Evolutionary conservation across 1,140 invertebrate species (phyloP).

Genomic region (Aphelinus certus): DNA sequence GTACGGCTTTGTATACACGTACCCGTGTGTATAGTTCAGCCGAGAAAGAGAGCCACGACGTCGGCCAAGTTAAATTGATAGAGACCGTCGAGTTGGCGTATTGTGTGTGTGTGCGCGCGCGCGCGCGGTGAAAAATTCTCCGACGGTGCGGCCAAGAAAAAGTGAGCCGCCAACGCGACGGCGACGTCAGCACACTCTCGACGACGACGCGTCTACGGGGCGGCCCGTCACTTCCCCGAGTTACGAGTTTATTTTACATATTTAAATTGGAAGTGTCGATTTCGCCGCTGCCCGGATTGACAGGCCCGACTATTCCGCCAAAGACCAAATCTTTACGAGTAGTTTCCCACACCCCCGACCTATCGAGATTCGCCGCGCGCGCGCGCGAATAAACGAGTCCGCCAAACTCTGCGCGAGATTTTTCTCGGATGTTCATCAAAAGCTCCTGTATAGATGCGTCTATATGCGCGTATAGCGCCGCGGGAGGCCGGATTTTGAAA

Average conservation of each 20-base stretch:
- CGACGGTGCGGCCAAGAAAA: conserved; percentile 1
- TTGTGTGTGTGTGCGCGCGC: too few relatives aligned
- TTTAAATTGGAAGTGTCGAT: conserved; percentile 62
- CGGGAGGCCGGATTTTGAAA: conserved; percentile 3
- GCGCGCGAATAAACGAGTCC: not conserved
- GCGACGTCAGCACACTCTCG: not conserved
- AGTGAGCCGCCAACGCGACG: not conserved
- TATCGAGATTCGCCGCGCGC: not conserved
- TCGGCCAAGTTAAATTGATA: conserved; percentile 56
- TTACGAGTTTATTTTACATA: conserved; percentile 56
- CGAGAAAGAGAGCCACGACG: not conserved
- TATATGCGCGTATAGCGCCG: not conserved
- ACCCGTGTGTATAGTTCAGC: too few relatives aligned
- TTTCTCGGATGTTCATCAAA: not conserved
- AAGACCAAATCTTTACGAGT: conserved; percentile 42
- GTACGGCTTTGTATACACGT: too few relatives aligned
- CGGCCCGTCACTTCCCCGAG: not conserved
- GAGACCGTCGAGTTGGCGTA: conserved; percentile 26
- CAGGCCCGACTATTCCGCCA: conserved; percentile 40
- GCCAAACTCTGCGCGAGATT: not conserved
- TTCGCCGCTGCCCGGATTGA: conserved; percentile 51
- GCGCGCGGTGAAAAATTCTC: conserved; percentile 8
- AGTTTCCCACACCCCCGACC: conserved; percentile 41
- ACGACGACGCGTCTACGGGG: not conserved
- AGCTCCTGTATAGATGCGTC: too few relatives aligned